phyloP scores from a whole-genome alignment of 1,140 invertebrate genomes.

The Saccostrea echinata region DNA sequence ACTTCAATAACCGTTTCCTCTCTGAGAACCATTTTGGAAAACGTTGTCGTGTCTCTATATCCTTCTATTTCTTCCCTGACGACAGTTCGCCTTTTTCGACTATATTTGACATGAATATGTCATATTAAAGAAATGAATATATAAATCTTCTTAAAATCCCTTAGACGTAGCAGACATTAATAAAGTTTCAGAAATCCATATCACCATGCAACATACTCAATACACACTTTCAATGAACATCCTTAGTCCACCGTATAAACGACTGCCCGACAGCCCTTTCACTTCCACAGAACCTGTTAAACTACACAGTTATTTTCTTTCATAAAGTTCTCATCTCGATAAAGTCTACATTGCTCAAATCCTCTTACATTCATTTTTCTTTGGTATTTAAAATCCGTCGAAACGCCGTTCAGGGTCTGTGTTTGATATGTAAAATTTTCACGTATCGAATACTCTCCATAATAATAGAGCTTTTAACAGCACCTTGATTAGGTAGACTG shows the following conservation, averaged over 20 bases:
- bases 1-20: constrained; percentile 63
- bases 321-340: constrained; percentile 32
- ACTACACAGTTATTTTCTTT: constrained; percentile 33
- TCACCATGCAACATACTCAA: background rate
- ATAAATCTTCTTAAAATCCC: constrained; percentile 27
- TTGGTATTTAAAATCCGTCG: constrained; percentile 31
- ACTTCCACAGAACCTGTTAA: constrained; percentile 3
- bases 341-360: constrained; percentile 32
- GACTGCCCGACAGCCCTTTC: background rate
- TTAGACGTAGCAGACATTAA: constrained; percentile 2
- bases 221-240: background rate
- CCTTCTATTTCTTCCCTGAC: background rate
- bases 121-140: constrained; percentile 11
- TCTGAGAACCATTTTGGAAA: constrained; percentile 61
- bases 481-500: constrained; percentile 1
- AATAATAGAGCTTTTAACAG: constrained; percentile 21
- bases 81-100: background rate
- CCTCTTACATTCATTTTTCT: constrained; percentile 25
- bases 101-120: constrained; percentile 5
- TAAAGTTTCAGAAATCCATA: background rate
- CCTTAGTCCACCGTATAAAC: background rate
- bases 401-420: background rate
- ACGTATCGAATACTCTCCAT: constrained; percentile 9
- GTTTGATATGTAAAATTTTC: constrained; percentile 36
- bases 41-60: background rate